These are phyloP conservation scores for Zoroaster sp. DNA, from an alignment of 53 echinoderm and acorn worm species.

Conservation along the genomic window DNA sequence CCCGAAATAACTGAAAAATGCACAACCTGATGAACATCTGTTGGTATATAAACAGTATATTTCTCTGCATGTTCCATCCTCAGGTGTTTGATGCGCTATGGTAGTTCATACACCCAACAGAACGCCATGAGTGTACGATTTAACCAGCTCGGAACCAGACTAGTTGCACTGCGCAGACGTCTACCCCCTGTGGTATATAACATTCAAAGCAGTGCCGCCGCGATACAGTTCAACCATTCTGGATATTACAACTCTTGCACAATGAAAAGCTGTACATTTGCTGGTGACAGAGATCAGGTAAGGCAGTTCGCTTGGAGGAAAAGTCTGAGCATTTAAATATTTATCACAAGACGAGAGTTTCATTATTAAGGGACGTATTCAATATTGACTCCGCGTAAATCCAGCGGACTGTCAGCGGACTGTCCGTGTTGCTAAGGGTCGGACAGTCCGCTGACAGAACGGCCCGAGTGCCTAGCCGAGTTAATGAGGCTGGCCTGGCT, in stretches of 20 bases:
- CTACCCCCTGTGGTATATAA: conserved; percentile 90
- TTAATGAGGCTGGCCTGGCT: too few species aligned
- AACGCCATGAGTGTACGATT: conserved; percentile 98
- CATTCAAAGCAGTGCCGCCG: conserved; percentile 71
- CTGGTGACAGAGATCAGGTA: conserved; percentile 94
- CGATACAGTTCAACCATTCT: conserved; percentile 93
- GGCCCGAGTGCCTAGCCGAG: too few species aligned
- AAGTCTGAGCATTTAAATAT: too few species aligned
- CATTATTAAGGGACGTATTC: too few species aligned
- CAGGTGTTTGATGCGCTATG: conserved; percentile 85
- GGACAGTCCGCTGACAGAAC: too few species aligned
- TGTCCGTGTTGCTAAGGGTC: too few species aligned
- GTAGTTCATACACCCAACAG: conserved; percentile 88
- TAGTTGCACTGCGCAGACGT: conserved; percentile 83
- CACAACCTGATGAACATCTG: not conserved
- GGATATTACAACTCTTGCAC: conserved; percentile 99
- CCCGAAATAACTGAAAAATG: too few species aligned
- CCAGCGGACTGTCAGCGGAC: too few species aligned
- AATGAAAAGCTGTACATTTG: conserved; percentile 99
- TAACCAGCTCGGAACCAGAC: conserved; percentile 79
- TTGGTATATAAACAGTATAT: not conserved
- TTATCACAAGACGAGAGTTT: too few species aligned
- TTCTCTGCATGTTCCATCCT: not conserved
- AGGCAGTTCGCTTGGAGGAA: too few species aligned
- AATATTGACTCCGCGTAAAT: too few species aligned